These are phyloP conservation scores for Tragelaphus imberbis DNA, from an alignment of 2,113 vertebrate genomes.

Conservation along the genomic window DNA sequence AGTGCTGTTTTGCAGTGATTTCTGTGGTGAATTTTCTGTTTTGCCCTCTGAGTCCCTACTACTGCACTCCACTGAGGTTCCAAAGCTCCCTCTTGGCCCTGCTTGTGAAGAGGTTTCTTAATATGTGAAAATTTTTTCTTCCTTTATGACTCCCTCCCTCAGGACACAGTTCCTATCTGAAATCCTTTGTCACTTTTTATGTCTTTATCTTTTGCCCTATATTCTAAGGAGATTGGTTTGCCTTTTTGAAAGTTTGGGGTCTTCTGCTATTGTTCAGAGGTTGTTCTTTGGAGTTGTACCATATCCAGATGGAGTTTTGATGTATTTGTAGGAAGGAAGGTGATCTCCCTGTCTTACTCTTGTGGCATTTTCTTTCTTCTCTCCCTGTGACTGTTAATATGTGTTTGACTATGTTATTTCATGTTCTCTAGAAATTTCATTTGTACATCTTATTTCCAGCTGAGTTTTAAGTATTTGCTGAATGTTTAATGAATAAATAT, in stretches of 20 bases:
- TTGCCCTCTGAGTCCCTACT: background rate
- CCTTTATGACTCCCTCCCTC: background rate
- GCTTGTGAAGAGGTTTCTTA: background rate
- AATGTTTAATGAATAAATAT: constrained; percentile 32
- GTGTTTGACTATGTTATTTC: background rate
- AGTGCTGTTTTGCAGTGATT: background rate
- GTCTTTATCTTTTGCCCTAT: background rate
- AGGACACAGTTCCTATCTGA: background rate
- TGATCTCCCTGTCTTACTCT: background rate
- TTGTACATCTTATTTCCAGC: background rate
- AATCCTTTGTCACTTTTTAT: background rate
- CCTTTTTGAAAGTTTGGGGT: background rate
- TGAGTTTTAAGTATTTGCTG: background rate
- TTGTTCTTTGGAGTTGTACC: background rate
- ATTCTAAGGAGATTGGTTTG: background rate
- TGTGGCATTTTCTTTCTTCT: background rate
- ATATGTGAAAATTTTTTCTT: background rate
- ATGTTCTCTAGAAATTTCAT: background rate
- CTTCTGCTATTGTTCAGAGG: background rate
- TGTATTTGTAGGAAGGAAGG: background rate
- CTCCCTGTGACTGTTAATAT: background rate
- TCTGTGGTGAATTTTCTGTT: background rate
- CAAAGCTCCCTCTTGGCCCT: background rate
- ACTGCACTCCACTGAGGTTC: background rate
- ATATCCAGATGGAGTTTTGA: background rate